Percentiles rank a stretch among this genome's conserved stretches.
Evolutionary conservation across 2,113 vertebrate species (phyloP).

Genomic region (Hyaena hyaena): DNA sequence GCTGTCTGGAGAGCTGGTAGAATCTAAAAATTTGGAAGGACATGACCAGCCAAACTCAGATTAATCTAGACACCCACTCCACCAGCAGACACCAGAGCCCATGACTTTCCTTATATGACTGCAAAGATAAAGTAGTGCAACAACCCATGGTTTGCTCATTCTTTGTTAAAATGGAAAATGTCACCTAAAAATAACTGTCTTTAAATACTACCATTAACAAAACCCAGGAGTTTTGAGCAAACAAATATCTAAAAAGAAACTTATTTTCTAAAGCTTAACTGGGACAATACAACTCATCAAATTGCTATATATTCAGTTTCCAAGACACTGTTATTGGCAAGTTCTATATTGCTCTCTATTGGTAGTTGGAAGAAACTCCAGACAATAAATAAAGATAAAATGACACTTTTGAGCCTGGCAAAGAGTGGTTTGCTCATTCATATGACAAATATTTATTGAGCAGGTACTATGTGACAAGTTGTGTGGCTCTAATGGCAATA

Average conservation of each 20-base stretch:
- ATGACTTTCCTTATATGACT: neutral
- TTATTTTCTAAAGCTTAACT: slow-evolving; percentile 65
- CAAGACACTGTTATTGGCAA: slow-evolving; percentile 60
- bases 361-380: slow-evolving; percentile 50
- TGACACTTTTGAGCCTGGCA: neutral
- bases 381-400: slow-evolving; percentile 43
- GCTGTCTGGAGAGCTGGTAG: neutral
- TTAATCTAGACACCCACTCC: neutral
- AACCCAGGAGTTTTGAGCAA: slow-evolving; percentile 63
- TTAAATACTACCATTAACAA: slow-evolving; percentile 68
- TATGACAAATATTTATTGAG: slow-evolving; percentile 55
- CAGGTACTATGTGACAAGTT: neutral
- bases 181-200: slow-evolving; percentile 69
- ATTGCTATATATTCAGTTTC: slow-evolving; percentile 56
- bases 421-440: slow-evolving; percentile 12
- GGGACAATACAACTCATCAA: slow-evolving; percentile 37
- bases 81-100: neutral
- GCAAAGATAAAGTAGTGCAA: neutral
- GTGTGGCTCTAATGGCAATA: neutral
- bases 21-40: neutral
- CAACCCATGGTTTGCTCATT: slow-evolving; percentile 36
- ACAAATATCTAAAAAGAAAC: slow-evolving; percentile 63
- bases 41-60: neutral
- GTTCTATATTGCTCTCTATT: slow-evolving; percentile 47
- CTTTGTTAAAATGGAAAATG: slow-evolving; percentile 61